Evolutionary conservation across 2,113 vertebrate species (phyloP).

Genomic region (Casuarius casuarius): DNA sequence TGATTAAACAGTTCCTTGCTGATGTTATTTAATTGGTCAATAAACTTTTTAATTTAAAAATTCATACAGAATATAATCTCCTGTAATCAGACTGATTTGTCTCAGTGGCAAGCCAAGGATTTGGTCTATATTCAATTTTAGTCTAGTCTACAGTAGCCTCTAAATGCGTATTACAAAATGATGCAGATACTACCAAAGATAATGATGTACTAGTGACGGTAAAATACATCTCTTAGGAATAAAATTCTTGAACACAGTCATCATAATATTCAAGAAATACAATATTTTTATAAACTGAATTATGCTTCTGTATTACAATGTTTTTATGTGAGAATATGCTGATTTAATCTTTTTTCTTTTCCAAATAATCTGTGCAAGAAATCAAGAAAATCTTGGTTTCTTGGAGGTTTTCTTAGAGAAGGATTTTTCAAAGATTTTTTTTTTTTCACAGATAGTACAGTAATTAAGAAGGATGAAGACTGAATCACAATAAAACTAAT

Average conservation of each 20-base stretch:
- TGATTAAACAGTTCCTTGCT: background rate
- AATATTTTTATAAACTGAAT: background rate
- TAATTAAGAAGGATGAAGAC: background rate
- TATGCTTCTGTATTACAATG: background rate
- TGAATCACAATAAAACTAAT: background rate
- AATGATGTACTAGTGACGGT: background rate
- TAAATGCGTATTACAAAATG: background rate
- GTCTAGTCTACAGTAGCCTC: background rate
- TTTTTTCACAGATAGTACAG: background rate
- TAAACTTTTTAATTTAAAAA: constrained; percentile 50
- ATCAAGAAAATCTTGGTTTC: background rate
- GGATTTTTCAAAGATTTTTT: background rate
- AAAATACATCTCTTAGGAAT: background rate
- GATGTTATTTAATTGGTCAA: constrained; percentile 23
- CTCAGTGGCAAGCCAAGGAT: background rate
- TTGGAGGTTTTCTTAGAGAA: background rate
- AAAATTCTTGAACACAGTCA: background rate
- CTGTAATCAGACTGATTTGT: constrained; percentile 16
- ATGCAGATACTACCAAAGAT: background rate
- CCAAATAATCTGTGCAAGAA: background rate
- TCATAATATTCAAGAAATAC: background rate
- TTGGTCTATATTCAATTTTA: constrained; percentile 26
- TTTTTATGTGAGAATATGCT: background rate
- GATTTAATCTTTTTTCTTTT: background rate
- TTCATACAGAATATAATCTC: constrained; percentile 1